Conservation (phyloP, 2,888 invertebrate genomes). For the Polyploca ridens region DNA sequence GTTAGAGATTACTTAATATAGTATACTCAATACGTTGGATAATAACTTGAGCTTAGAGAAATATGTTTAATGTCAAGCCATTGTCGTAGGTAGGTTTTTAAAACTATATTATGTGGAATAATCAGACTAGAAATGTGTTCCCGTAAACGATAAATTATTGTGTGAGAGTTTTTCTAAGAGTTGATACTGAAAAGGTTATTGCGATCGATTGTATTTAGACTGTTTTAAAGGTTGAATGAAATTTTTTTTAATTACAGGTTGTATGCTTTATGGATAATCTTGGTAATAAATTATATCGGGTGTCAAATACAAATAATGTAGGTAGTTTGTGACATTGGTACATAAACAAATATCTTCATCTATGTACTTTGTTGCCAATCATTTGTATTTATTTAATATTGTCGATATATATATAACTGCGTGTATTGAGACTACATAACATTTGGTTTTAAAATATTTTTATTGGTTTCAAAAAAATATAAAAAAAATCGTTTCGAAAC, state of each 20-base stretch:
- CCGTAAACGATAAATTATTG: constrained; percentile 25
- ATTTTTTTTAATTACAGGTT: not conserved
- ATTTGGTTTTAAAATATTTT: no score
- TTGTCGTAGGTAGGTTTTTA: constrained; percentile 47
- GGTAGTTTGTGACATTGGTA: not conserved
- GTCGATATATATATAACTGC: no score
- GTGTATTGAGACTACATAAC: no score
- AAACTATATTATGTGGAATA: constrained; percentile 35
- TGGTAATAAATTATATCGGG: constrained; percentile 1
- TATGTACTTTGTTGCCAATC: not conserved
- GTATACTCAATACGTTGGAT: constrained; percentile 49
- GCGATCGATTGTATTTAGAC: constrained; percentile 8
- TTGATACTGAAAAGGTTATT: constrained; percentile 9
- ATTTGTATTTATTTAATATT: not conserved
- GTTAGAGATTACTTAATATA: constrained; percentile 26
- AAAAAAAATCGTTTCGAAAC: no score
- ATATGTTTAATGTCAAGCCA: constrained; percentile 49
- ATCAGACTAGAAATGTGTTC: constrained; percentile 67
- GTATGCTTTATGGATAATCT: constrained; percentile 2
- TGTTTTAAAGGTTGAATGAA: not conserved
- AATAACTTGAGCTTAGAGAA: constrained; percentile 68
- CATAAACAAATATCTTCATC: not conserved
- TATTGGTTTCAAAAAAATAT: no score
- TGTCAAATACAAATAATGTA: not conserved
- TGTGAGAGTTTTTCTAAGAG: constrained; percentile 11